Conservation (phyloP, 2,888 invertebrate genomes). For the Fragum sueziense region DNA sequence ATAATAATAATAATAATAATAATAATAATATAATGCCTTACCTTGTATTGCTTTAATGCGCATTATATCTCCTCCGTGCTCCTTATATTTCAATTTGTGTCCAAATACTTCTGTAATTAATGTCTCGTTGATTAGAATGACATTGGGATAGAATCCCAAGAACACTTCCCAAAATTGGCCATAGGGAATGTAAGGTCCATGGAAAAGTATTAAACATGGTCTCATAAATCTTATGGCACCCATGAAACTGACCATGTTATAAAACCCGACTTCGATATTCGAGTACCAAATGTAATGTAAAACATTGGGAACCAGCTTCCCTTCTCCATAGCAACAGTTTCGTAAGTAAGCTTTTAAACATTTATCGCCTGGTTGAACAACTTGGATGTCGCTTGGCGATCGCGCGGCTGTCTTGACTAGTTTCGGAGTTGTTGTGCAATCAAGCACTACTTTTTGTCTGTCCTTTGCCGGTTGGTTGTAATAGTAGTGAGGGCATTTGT, state of each 20-base stretch:
- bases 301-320: conserved; percentile 54
- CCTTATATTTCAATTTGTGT: conserved; percentile 34
- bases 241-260: conserved; percentile 58
- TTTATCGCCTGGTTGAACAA: conserved; percentile 34
- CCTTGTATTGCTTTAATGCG: conserved; percentile 44
- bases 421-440: background rate
- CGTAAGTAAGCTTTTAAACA: conserved; percentile 51
- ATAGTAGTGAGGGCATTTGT: background rate
- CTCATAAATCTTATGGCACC: conserved; percentile 60
- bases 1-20: no score
- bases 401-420: background rate
- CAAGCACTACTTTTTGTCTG: background rate
- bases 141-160: conserved; percentile 50
- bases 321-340: conserved; percentile 40
- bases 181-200: conserved; percentile 55
- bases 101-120: conserved; percentile 54
- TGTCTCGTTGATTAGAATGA: conserved; percentile 53
- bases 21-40: no score
- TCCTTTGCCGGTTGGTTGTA: background rate
- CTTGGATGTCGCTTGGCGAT: conserved; percentile 9
- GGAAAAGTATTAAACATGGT: conserved; percentile 65
- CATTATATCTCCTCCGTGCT: conserved; percentile 65
- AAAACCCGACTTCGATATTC: conserved; percentile 39
- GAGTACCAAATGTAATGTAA: conserved; percentile 62
- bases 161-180: conserved; percentile 64